These are phyloP conservation scores for Ligdia adustata DNA, from an alignment of 2,888 invertebrate genomes.

Conservation along the genomic window DNA sequence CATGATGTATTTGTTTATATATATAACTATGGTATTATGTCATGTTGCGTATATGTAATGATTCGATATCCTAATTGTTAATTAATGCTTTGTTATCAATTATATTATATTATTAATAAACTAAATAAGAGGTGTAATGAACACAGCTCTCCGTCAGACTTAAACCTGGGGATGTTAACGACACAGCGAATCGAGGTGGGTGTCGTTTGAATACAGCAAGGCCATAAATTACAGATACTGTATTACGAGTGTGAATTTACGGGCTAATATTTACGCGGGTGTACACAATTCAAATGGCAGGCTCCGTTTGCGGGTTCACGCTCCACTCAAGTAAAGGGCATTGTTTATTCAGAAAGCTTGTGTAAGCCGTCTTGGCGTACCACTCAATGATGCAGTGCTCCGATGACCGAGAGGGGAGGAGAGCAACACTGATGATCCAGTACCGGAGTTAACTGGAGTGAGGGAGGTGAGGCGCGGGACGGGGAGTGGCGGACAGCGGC, in stretches of 20 bases:
- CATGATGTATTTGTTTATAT: too few species aligned
- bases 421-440: conserved; percentile 71
- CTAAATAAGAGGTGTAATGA: too few species aligned
- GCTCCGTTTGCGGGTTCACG: conserved; percentile 36
- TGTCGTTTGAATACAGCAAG: conserved; percentile 3
- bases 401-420: conserved; percentile 59
- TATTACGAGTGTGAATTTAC: conserved; percentile 17
- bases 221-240: conserved; percentile 8
- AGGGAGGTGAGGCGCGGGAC: conserved; percentile 44
- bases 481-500: conserved; percentile 20
- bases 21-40: too few species aligned
- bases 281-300: conserved; percentile 39
- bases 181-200: conserved; percentile 4
- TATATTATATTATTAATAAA: too few species aligned
- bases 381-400: conserved; percentile 54
- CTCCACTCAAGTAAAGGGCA: conserved; percentile 44
- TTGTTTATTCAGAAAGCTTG: conserved; percentile 73
- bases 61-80: too few species aligned
- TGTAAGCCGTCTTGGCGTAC: conserved; percentile 56
- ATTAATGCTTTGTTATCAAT: too few species aligned
- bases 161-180: not conserved
- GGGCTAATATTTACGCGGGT: conserved; percentile 24
- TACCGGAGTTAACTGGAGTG: conserved; percentile 43
- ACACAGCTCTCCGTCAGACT: too few species aligned
- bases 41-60: too few species aligned